phyloP scores from a whole-genome alignment of 2,113 vertebrate species.

The Cettia cetti region DNA sequence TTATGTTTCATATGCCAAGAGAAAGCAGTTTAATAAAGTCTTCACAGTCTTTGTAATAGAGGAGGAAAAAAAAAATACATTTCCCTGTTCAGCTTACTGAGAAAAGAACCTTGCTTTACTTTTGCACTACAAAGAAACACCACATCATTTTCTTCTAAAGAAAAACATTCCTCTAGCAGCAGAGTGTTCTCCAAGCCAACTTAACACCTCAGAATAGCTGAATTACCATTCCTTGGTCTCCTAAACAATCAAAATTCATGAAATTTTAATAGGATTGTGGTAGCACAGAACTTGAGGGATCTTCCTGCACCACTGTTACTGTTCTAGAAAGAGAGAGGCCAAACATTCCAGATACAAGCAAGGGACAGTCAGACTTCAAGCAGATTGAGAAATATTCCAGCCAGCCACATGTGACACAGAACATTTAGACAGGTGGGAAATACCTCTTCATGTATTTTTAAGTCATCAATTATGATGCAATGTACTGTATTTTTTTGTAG shows the following conservation, averaged over 20 bases:
- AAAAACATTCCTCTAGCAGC: not conserved
- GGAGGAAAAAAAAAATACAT: not conserved
- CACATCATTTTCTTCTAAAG: not conserved
- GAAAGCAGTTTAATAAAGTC: not conserved
- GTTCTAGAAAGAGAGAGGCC: not conserved
- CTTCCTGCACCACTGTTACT: not conserved
- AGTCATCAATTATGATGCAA: not conserved
- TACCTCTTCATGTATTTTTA: not conserved
- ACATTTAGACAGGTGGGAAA: not conserved
- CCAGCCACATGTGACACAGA: not conserved
- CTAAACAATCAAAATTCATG: not conserved
- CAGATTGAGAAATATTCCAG: not conserved
- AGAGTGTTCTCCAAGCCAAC: not conserved
- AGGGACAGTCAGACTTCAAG: not conserved
- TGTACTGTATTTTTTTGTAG: not conserved
- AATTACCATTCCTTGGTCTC: not conserved
- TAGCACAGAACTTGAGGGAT: not conserved
- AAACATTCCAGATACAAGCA: not conserved
- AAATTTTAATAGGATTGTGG: not conserved
- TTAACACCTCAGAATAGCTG: not conserved
- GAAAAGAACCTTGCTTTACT: not conserved
- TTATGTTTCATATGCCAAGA: not conserved
- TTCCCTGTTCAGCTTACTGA: not conserved
- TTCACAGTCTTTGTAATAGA: not conserved
- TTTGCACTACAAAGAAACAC: not conserved